A percentile compares a stretch with the other conserved stretches of the same genome.
Evolutionary conservation across 2,113 vertebrate species (phyloP).

Genomic region (Tenrec ecaudatus): DNA sequence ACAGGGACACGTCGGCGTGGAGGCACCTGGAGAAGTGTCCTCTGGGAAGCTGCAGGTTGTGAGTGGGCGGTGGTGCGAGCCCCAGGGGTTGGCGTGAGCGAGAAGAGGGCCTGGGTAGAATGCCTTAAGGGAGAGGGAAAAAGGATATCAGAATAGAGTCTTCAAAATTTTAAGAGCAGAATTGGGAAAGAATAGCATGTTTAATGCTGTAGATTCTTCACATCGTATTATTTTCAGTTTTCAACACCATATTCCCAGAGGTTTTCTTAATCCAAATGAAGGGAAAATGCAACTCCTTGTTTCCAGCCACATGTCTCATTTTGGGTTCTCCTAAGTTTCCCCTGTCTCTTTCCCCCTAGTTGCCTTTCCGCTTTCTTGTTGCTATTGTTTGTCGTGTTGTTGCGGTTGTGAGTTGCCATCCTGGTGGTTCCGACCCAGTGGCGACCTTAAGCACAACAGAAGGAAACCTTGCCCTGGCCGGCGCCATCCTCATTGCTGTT

Average conservation of each 20-base stretch:
- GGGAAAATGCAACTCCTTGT: no score
- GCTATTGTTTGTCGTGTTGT: no score
- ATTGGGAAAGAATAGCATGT: neutral
- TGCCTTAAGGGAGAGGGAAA: neutral
- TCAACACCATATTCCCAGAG: neutral
- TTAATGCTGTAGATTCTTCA: neutral
- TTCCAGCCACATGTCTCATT: rapidly evolving
- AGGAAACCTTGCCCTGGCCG: no score
- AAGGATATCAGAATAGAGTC: neutral
- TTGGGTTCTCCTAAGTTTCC: neutral
- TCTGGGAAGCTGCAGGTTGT: neutral
- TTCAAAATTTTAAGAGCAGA: rapidly evolving
- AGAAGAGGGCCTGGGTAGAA: neutral
- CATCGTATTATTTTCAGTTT: neutral
- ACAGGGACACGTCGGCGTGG: no score
- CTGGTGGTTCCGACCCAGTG: no score
- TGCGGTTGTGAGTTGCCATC: no score
- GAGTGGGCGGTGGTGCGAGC: neutral
- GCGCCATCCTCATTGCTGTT: no score
- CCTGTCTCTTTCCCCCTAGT: neutral
- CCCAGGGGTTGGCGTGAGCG: no score
- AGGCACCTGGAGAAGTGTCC: rapidly evolving
- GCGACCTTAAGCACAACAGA: no score
- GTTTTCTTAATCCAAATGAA: rapidly evolving
- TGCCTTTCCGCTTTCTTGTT: neutral